phyloP scores from a whole-genome alignment of 2,888 invertebrate genomes.

The Malacosoma neustria region DNA sequence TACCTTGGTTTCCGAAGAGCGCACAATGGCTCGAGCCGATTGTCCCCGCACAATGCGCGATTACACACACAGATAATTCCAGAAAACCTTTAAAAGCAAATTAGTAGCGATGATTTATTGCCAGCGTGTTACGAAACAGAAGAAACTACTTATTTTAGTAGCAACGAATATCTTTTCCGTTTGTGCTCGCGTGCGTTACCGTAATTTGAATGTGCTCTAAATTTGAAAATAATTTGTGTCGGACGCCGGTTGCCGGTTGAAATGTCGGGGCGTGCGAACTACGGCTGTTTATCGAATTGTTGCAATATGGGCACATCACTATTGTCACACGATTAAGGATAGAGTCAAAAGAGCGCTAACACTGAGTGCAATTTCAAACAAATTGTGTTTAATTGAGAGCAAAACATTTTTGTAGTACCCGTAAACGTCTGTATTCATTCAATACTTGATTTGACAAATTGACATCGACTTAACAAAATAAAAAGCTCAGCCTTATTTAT shows the following conservation, averaged over 20 bases:
- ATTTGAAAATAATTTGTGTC: conserved; percentile 69
- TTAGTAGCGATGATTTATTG: conserved; percentile 71
- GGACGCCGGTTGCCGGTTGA: conserved; percentile 18
- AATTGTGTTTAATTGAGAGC: too few relatives aligned
- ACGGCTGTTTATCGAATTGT: conserved; percentile 25
- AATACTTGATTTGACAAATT: too few relatives aligned
- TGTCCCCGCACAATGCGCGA: conserved; percentile 58
- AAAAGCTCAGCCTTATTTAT: too few relatives aligned
- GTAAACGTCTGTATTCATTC: too few relatives aligned
- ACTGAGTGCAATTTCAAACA: too few relatives aligned
- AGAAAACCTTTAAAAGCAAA: conserved; percentile 73
- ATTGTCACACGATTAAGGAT: neutral
- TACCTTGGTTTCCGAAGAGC: conserved; percentile 19
- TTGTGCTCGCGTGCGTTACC: conserved; percentile 64
- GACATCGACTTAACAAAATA: too few relatives aligned
- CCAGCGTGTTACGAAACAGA: conserved; percentile 53
- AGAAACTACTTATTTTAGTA: conserved; percentile 28
- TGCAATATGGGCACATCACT: neutral
- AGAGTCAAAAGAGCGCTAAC: too few relatives aligned
- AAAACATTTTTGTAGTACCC: too few relatives aligned
- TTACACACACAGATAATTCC: conserved; percentile 62
- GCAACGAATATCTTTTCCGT: conserved; percentile 50
- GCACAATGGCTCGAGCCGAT: conserved; percentile 43
- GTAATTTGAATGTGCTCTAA: conserved; percentile 70
- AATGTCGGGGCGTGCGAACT: conserved; percentile 29